Evolutionary conservation across 2,113 vertebrate genomes (phyloP).

Genomic region (Platycercus adscitus): DNA sequence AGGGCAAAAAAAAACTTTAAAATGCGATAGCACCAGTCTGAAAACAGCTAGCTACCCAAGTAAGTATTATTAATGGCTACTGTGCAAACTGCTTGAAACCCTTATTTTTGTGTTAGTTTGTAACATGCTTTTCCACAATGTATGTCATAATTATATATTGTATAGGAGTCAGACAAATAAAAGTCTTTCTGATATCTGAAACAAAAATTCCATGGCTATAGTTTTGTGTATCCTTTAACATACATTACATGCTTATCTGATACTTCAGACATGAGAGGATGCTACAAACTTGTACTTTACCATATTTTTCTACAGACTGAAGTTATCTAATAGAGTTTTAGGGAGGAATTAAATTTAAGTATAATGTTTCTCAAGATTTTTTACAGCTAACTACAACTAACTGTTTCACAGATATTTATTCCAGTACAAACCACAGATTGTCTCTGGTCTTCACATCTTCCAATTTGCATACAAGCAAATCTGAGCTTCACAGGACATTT

Average conservation of each 20-base stretch:
- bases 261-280: constrained; percentile 12
- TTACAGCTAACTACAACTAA: neutral
- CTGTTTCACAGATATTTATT: neutral
- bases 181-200: neutral
- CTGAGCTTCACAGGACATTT: neutral
- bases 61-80: neutral
- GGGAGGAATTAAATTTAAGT: neutral
- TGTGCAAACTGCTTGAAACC: neutral
- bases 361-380: neutral
- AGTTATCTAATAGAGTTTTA: neutral
- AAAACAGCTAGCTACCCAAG: neutral
- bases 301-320: neutral
- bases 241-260: neutral
- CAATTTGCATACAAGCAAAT: neutral
- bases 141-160: neutral
- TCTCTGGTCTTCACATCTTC: neutral
- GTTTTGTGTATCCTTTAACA: neutral
- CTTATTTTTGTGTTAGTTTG: neutral
- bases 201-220: neutral
- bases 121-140: neutral
- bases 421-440: neutral
- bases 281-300: neutral
- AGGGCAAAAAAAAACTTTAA: neutral
- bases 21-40: neutral
- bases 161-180: neutral